These are phyloP conservation scores for Dunckerocampus dactyliophorus DNA, from an alignment of 2,113 vertebrate genomes.

Conservation along the genomic window DNA sequence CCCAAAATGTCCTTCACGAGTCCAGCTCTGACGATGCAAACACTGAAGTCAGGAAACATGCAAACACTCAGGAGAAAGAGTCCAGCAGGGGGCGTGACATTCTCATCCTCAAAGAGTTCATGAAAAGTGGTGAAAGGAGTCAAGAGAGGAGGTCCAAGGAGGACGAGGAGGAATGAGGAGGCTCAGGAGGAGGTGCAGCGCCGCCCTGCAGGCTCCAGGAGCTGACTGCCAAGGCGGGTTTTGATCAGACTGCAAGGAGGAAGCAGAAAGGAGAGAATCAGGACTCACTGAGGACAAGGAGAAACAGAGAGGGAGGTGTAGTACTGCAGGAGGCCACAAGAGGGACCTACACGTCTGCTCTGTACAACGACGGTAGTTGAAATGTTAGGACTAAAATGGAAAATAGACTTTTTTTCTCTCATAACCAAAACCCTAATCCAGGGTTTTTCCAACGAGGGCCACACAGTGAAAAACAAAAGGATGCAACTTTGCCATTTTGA, in stretches of 20 bases:
- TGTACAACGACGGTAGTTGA: too few species aligned
- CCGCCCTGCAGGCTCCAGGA: slow-evolving; percentile 80
- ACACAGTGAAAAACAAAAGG: too few species aligned
- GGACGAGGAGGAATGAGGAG: slow-evolving; percentile 64
- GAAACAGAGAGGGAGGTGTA: slow-evolving; percentile 23
- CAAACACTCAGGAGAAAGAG: slow-evolving; percentile 58
- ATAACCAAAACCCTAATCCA: too few species aligned
- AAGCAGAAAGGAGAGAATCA: slow-evolving; percentile 61
- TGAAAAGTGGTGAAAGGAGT: slow-evolving; percentile 28
- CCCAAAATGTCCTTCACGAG: not conserved
- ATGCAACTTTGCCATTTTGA: too few species aligned
- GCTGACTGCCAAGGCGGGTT: slow-evolving; percentile 86
- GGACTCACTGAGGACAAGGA: slow-evolving; percentile 16
- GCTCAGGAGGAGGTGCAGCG: slow-evolving; percentile 83
- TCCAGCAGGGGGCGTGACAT: slow-evolving; percentile 71
- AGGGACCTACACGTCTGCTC: slow-evolving; percentile 51
- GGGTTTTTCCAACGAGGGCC: too few species aligned
- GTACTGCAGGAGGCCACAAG: slow-evolving; percentile 39
- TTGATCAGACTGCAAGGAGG: slow-evolving; percentile 90
- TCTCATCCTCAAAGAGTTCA: slow-evolving; percentile 25
- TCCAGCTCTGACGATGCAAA: slow-evolving; percentile 1
- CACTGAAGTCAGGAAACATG: not conserved
- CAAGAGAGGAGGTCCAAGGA: slow-evolving; percentile 47
- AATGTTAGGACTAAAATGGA: too few species aligned
- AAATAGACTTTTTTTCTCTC: too few species aligned